These are phyloP conservation scores for Limonius californicus DNA, from an alignment of 1,140 invertebrate species.

Conservation along the genomic window DNA sequence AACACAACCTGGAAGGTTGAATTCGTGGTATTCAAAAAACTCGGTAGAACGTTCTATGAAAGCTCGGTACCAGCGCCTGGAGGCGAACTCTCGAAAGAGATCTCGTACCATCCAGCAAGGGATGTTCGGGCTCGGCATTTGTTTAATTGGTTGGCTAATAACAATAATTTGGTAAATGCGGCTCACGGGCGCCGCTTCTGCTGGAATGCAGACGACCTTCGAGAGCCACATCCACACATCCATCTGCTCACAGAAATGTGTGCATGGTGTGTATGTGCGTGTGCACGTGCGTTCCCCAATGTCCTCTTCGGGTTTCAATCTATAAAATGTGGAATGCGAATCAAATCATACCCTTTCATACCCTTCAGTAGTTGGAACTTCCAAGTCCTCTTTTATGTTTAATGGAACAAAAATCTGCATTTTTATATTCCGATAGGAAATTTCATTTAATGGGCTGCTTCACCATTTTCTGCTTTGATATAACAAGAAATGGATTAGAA, in stretches of 20 bases:
- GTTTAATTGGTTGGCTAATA: constrained; percentile 30
- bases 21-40: background rate
- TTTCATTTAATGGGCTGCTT: too few relatives aligned
- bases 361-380: too few relatives aligned
- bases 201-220: constrained; percentile 38
- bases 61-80: too few relatives aligned
- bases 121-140: constrained; percentile 23
- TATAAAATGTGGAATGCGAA: too few relatives aligned
- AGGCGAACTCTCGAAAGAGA: background rate
- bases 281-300: background rate
- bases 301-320: too few relatives aligned
- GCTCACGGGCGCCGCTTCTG: constrained; percentile 29
- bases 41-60: too few relatives aligned
- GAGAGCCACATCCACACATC: constrained; percentile 17
- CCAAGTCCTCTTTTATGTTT: too few relatives aligned
- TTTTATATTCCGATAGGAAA: too few relatives aligned
- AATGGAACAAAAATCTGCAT: too few relatives aligned
- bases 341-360: too few relatives aligned
- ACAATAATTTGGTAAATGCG: constrained; percentile 34
- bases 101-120: constrained; percentile 24
- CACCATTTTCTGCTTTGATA: too few relatives aligned
- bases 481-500: too few relatives aligned
- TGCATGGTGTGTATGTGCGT: background rate
- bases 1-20: background rate
- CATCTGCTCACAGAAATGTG: constrained; percentile 1